phyloP scores from a whole-genome alignment of 2,888 invertebrate genomes.

The Papilio demoleus region DNA sequence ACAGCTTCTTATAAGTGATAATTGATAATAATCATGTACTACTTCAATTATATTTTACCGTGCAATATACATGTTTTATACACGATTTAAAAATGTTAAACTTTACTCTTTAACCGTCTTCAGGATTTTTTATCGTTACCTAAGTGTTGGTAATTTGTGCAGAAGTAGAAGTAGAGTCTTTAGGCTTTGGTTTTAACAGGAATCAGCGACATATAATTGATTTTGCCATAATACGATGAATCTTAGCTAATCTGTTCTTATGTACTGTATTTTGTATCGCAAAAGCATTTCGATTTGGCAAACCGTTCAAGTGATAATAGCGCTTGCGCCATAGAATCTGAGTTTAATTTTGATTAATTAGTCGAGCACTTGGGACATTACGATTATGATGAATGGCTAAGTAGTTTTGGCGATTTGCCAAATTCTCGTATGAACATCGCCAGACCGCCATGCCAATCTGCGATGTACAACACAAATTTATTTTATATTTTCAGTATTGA shows the following conservation, averaged over 20 bases:
- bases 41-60: neutral
- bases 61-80: too few relatives aligned
- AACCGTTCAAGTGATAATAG: conserved; percentile 30
- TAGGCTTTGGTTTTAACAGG: neutral
- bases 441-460: conserved; percentile 52
- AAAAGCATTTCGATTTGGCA: conserved; percentile 14
- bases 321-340: conserved; percentile 32
- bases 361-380: conserved; percentile 44
- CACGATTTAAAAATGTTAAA: too few relatives aligned
- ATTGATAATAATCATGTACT: neutral
- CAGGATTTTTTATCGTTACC: neutral
- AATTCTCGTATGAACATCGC: conserved; percentile 42
- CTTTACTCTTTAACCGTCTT: neutral
- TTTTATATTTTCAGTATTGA: conserved; percentile 50
- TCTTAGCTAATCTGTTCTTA: neutral
- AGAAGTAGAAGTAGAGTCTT: neutral
- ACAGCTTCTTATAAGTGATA: neutral
- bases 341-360: conserved; percentile 47
- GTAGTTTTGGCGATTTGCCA: conserved; percentile 55
- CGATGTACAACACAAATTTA: conserved; percentile 46
- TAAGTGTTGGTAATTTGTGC: neutral
- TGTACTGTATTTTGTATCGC: neutral
- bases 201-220: neutral
- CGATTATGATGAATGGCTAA: conserved; percentile 45
- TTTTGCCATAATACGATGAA: neutral